Evolutionary conservation across 2,888 invertebrate genomes (phyloP), one percentile per base, ranked within the genome.

Genomic region (Gisinianus flammeolus): DNA sequence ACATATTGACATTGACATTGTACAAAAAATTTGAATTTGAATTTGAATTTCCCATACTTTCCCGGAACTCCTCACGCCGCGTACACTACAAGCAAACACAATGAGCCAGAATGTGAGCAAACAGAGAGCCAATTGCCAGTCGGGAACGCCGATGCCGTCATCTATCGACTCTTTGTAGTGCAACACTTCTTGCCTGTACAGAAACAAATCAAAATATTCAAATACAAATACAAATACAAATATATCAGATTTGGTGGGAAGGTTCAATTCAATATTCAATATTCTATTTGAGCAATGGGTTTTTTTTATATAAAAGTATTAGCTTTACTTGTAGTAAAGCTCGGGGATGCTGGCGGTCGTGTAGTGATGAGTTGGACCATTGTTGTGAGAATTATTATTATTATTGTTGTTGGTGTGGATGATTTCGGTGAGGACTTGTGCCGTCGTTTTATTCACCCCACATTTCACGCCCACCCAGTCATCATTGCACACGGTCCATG

Each of bases 91-190:
- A n/a, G 22, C 16, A n/a, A 58, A 24, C n/a, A 58, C 58, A 0
- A 91, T 86, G 3, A 90, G 72, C 94, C 94, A 94, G 0, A 93
- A 89, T 0, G 88, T 88, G 1, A 93, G 86, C 5, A 94, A 88
- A 77, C 92, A 91, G 5, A 79, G 22, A 2, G 70, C 74, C 8
- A 80, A 52, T 19, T 64, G 16, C 80, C 76, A 77, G 16, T 74
- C 72, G 16, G 79, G 79, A 31, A 24, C 5, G 0, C 91, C 91
- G 69, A 90, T 88, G 5, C 90, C 90, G 82, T 90, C 87, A 54
- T 87, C 86, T 54, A 85, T 81, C 19, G 68, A 62, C 19, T 71
- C 64, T 44, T 30, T 44, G 56, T 71, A 62, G 19, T 74, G 74
- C 4, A 80, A 77, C 6, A 79, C 79, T 75, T 70, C 74, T n/a